Base-by-base conservation (phyloP, 2,797 vertebrate species). In the Botia kubotai region DNA sequence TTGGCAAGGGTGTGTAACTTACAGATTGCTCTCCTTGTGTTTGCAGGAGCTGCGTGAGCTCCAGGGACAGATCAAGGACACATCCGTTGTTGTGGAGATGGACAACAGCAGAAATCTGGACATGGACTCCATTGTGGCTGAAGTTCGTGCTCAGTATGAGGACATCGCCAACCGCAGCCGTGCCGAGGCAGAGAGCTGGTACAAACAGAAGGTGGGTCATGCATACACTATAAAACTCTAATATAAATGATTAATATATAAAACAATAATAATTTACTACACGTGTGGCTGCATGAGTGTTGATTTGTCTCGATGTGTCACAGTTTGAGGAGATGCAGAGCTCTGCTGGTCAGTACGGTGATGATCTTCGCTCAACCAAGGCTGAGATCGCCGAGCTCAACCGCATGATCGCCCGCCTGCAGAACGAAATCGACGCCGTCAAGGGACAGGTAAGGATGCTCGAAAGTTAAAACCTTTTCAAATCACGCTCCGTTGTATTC, bases 111-210 rank as follows among this genome's bases (percentile, higher is more conserved):
- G 94, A 10, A 88, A 83, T 76, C 91, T 96, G 66, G 94, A 98
- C 88, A 94, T 98, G 95, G 96, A 97, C 1, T 13, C 95, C 74
- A 95, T 98, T 83, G 96, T 98, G 39, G 93, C 95, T 39, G 96
- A 97, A 12, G 96, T 98, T 73, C 93, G 94, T 0, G 89, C 93
- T 68, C 96, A 97, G 91, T 98, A 98, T 0, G 96, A 98, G 71
- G 96, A 96, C 11, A 97, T 97, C 0, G 96, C 96, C 79, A 92
- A 92, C 90, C 94, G 91, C 55, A 97, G 94, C 93, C 96, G 94
- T 83, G 92, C 93, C 0, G 97, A 98, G 75, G 96, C 95, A 0
- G 96, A 98, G 88, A 29, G 76, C 4, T 95, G 96, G 92, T 97
- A 97, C 92, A 95, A 95, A 88, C 94, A 93, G 89, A 96, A 96